These are phyloP conservation scores for Alaudala cheleensis DNA, from an alignment of 2,113 vertebrate genomes.

Conservation along the genomic window DNA sequence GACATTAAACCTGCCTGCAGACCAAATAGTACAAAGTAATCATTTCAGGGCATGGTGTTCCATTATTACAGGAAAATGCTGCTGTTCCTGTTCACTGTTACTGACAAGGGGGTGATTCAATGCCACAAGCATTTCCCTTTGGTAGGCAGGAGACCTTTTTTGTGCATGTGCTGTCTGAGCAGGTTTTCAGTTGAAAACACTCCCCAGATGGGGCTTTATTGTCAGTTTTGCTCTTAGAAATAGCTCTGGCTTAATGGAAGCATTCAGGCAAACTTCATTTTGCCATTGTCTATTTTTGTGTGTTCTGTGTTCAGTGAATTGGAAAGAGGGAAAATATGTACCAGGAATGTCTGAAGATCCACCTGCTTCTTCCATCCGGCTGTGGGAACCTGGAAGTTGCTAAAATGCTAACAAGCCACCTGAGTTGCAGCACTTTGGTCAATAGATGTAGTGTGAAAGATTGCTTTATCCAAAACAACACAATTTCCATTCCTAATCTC, in stretches of 20 bases:
- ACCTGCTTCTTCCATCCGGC: neutral
- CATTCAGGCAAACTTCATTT: neutral
- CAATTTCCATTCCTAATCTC: neutral
- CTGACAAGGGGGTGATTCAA: neutral
- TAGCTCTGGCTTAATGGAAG: neutral
- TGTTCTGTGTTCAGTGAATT: neutral
- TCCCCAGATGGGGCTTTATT: neutral
- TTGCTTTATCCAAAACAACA: neutral
- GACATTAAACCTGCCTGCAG: accelerated
- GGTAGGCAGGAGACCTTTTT: neutral
- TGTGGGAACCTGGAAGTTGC: neutral
- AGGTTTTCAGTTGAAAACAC: neutral
- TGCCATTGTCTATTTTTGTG: neutral
- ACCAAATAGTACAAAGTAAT: neutral
- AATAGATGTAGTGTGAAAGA: neutral
- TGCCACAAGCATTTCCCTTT: neutral
- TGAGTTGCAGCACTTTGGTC: neutral
- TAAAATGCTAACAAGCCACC: neutral
- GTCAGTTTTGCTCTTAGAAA: neutral
- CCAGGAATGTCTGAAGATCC: accelerated
- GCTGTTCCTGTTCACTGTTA: neutral
- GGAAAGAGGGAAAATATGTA: neutral
- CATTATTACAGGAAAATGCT: neutral
- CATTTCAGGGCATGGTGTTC: neutral
- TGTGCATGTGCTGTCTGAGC: accelerated